Percentiles rank a stretch among this genome's conserved stretches.
Evolutionary conservation across 1,140 invertebrate species (phyloP).

Genomic region (Papilio glaucus): DNA sequence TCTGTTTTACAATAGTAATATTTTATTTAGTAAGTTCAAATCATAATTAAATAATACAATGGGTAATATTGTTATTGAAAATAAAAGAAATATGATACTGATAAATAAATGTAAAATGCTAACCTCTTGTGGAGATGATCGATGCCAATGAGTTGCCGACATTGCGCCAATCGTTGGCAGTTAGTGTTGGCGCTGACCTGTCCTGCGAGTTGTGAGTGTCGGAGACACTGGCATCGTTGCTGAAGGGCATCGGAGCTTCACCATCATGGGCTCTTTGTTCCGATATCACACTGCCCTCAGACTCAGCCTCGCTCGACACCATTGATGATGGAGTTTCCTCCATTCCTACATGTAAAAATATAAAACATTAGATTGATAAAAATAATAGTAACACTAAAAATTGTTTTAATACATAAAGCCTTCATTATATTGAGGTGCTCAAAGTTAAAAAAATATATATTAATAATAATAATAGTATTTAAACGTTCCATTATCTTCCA

Average conservation of each 20-base stretch:
- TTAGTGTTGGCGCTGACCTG: constrained; percentile 46
- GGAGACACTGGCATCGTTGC: constrained; percentile 42
- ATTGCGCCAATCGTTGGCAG: constrained; percentile 54
- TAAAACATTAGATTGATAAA: background rate
- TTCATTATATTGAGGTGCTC: too few relatives aligned
- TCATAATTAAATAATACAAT: background rate
- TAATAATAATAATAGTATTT: too few relatives aligned
- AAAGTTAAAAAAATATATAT: too few relatives aligned
- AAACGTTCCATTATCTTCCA: too few relatives aligned
- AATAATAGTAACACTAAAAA: background rate
- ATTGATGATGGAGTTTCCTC: constrained; percentile 76
- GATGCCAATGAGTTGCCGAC: constrained; percentile 56
- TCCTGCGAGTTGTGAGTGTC: constrained; percentile 50
- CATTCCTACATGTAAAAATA: constrained; percentile 46
- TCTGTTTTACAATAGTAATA: background rate
- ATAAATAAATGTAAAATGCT: background rate
- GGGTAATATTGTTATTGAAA: background rate
- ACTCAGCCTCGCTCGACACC: constrained; percentile 77
- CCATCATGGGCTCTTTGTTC: constrained; percentile 59
- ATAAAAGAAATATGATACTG: background rate
- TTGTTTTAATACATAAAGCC: too few relatives aligned
- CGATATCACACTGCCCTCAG: constrained; percentile 68
- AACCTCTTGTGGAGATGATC: constrained; percentile 62
- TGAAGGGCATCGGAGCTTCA: constrained; percentile 40
- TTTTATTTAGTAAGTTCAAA: background rate